Conservation (phyloP, 2,888 invertebrate genomes). For the Oscheius myriophilus region DNA sequence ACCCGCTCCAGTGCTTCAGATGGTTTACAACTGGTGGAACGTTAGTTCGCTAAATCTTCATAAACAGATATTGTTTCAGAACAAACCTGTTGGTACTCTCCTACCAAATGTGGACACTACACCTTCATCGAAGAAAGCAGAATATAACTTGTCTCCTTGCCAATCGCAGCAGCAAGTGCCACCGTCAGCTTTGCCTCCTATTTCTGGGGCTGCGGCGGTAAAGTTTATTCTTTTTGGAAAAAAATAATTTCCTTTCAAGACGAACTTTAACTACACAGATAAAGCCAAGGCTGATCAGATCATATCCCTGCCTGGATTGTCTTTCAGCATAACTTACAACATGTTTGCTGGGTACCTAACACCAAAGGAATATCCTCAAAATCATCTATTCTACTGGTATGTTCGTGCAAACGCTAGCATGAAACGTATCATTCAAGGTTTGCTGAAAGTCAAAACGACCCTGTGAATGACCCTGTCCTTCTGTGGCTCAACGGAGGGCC, state of each 20-base stretch:
- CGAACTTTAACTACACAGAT: slow-evolving; percentile 8
- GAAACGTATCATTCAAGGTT: slow-evolving; percentile 18
- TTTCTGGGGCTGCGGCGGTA: neutral
- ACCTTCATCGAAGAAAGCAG: neutral
- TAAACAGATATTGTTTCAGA: neutral
- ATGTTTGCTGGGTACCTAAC: slow-evolving; percentile 24
- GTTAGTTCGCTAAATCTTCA: neutral
- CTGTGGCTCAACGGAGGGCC: slow-evolving; percentile 61
- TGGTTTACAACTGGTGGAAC: slow-evolving; percentile 48
- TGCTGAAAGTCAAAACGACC: slow-evolving; percentile 44
- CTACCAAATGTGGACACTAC: slow-evolving; percentile 3
- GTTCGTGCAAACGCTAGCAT: neutral
- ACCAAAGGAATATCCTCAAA: slow-evolving; percentile 2
- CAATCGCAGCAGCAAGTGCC: neutral
- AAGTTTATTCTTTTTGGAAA: neutral
- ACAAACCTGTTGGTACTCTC: slow-evolving; percentile 7
- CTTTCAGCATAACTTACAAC: slow-evolving; percentile 19
- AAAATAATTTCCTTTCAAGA: neutral
- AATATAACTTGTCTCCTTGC: slow-evolving; percentile 18
- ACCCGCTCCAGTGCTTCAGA: slow-evolving; percentile 44
- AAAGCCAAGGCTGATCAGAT: slow-evolving; percentile 25
- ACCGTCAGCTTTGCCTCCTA: slow-evolving; percentile 10
- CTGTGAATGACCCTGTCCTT: slow-evolving; percentile 43
- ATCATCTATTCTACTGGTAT: slow-evolving; percentile 30
- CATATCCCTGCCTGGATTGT: slow-evolving; percentile 21